These are phyloP conservation scores for Drosophila paramelanica DNA, from an alignment of 2,888 invertebrate species.

Conservation along the genomic window DNA sequence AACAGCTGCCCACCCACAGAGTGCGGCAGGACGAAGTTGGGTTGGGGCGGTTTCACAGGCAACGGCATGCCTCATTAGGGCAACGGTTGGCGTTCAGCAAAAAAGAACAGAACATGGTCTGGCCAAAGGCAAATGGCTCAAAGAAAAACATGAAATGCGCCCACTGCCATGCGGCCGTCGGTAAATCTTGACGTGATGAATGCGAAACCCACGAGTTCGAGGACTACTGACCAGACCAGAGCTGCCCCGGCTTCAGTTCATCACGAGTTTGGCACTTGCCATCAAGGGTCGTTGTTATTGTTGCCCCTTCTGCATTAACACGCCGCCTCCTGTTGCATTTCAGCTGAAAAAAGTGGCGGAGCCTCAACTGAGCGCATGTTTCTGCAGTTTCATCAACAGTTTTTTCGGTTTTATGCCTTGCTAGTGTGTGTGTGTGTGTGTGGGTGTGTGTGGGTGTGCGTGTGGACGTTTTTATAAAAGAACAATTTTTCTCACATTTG, in stretches of 20 bases:
- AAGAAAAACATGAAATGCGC: slow-evolving; percentile 64
- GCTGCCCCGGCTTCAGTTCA: slow-evolving; percentile 46
- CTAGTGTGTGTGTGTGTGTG: slow-evolving; percentile 12
- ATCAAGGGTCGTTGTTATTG: slow-evolving; percentile 43
- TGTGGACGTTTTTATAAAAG: slow-evolving; percentile 5
- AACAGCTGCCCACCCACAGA: slow-evolving; percentile 20
- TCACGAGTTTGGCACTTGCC: slow-evolving; percentile 58
- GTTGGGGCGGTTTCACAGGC: slow-evolving; percentile 17
- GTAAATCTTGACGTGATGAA: slow-evolving; percentile 48
- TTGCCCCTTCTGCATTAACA: slow-evolving; percentile 60
- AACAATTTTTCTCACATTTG: slow-evolving; percentile 56
- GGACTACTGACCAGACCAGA: slow-evolving; percentile 38
- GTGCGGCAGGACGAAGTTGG: slow-evolving; percentile 2
- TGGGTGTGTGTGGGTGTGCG: background rate
- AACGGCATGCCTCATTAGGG: slow-evolving; percentile 49
- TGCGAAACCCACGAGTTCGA: slow-evolving; percentile 28
- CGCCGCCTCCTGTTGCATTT: slow-evolving; percentile 70
- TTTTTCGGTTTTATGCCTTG: slow-evolving; percentile 53
- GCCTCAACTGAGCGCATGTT: slow-evolving; percentile 24
- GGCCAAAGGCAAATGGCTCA: slow-evolving; percentile 37
- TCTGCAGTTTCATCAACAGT: slow-evolving; percentile 39
- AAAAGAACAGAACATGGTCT: slow-evolving; percentile 18
- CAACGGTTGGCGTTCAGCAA: slow-evolving; percentile 24
- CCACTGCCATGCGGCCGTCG: slow-evolving; percentile 30
- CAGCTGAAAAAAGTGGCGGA: slow-evolving; percentile 40